These are phyloP conservation scores for Hypena proboscidalis DNA, from an alignment of 2,888 invertebrate genomes.

Conservation along the genomic window DNA sequence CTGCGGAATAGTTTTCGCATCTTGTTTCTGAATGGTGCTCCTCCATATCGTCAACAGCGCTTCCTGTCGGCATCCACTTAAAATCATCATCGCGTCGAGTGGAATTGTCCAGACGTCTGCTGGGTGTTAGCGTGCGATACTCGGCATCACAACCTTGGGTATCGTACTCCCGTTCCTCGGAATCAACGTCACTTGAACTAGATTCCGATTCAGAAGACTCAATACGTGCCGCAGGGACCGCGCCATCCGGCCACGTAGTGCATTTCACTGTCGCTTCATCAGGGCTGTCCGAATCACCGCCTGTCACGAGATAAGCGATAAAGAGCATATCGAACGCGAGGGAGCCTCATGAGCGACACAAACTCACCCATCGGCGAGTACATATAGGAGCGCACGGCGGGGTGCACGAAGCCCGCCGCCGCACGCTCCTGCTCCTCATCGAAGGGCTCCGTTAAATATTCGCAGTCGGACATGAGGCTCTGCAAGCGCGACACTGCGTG, in stretches of 20 bases:
- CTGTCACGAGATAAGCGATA: slow-evolving; percentile 74
- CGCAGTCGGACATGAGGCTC: slow-evolving; percentile 84
- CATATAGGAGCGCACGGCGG: slow-evolving; percentile 84
- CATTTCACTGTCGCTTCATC: slow-evolving; percentile 87
- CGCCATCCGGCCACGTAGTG: slow-evolving; percentile 77
- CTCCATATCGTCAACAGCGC: slow-evolving; percentile 62
- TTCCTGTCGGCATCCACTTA: slow-evolving; percentile 86
- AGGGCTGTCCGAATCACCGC: slow-evolving; percentile 86
- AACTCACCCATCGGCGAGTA: slow-evolving; percentile 84
- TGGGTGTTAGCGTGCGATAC: slow-evolving; percentile 81
- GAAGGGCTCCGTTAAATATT: slow-evolving; percentile 78
- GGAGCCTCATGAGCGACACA: slow-evolving; percentile 62
- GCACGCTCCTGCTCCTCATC: slow-evolving; percentile 78
- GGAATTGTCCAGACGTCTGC: slow-evolving; percentile 81
- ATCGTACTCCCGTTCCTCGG: slow-evolving; percentile 78
- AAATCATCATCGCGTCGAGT: slow-evolving; percentile 88
- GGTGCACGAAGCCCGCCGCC: slow-evolving; percentile 73
- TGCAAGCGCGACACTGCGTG: slow-evolving; percentile 79
- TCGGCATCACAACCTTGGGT: slow-evolving; percentile 86
- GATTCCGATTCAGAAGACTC: slow-evolving; percentile 75
- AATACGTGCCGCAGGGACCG: slow-evolving; percentile 65
- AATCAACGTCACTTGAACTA: slow-evolving; percentile 69
- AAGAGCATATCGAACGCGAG: slow-evolving; percentile 47
- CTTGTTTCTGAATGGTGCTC: slow-evolving; percentile 61
- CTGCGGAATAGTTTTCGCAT: slow-evolving; percentile 68